These are phyloP conservation scores for Drosophila ercepeae DNA, from an alignment of 1,140 invertebrate species.

Conservation along the genomic window DNA sequence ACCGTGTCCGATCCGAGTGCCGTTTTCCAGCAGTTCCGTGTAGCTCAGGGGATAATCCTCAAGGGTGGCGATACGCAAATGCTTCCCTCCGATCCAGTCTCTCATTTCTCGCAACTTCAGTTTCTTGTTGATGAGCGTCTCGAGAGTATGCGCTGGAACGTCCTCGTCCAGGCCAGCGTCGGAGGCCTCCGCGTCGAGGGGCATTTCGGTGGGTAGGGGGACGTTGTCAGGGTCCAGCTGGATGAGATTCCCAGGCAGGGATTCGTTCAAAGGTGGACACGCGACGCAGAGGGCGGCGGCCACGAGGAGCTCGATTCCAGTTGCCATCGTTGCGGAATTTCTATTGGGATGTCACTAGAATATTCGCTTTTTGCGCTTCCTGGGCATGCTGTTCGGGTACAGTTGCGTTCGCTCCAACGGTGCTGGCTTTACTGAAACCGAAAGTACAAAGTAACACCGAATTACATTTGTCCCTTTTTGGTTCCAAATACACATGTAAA, in stretches of 20 bases:
- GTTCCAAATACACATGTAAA: constrained; percentile 47
- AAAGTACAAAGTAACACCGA: constrained; percentile 22
- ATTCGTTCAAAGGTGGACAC: constrained; percentile 54
- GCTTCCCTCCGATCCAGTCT: constrained; percentile 72
- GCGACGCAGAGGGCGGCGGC: constrained; percentile 61
- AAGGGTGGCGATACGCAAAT: constrained; percentile 71
- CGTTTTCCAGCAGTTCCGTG: constrained; percentile 84
- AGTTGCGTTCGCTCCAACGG: constrained; percentile 43
- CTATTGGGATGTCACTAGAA: constrained; percentile 1
- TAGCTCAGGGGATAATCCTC: constrained; percentile 88
- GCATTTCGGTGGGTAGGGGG: constrained; percentile 20
- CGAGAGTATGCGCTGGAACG: constrained; percentile 51
- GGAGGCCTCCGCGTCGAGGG: constrained; percentile 21
- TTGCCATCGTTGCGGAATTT: constrained; percentile 44
- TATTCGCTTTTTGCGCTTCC: constrained; percentile 32
- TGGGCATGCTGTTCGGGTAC: constrained; percentile 34
- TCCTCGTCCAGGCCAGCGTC: constrained; percentile 37
- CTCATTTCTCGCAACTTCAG: constrained; percentile 49
- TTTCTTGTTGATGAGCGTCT: constrained; percentile 51
- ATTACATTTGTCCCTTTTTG: constrained; percentile 23
- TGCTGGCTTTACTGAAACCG: constrained; percentile 47
- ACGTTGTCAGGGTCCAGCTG: constrained; percentile 24
- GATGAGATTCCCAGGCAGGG: constrained; percentile 47
- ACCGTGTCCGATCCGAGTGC: constrained; percentile 86
- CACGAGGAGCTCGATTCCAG: constrained; percentile 71